Evolutionary conservation across 2,888 invertebrate species (phyloP), one percentile per base, ranked within the genome.

Genomic region (Tachina lurida): DNA sequence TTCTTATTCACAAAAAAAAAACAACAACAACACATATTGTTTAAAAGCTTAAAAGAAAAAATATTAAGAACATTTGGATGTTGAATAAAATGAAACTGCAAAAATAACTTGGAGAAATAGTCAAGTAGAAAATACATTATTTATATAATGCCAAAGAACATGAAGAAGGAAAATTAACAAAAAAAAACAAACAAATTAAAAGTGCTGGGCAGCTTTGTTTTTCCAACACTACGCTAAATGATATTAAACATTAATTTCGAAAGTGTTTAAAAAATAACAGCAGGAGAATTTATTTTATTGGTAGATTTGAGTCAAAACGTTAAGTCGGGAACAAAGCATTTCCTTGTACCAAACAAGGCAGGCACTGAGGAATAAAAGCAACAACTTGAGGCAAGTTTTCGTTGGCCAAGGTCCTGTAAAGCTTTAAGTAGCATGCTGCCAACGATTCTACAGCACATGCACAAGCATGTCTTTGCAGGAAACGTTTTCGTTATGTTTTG

Each of bases 81-180:
- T 9, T 15, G 15, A 65, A 19, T 41, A 15, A 52, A n/a, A 39
- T 22, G 10, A 19, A 47, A 60, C 31, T 43, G 17, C 45, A 45
- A 49, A 74, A 63, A 39, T 43, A 67, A 52, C 73, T 74, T 74
- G 49, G 41, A 56, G 22, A 73, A 67, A 86, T 60, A 76, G 78
- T 68, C 60, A 76, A 76, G 49, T 76, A 67, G 75, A 79, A 79
- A 73, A 83, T 76, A 71, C 49, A 83, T 79, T 76, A 86, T 75
- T 79, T 75, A 75, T 77, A 77, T 70, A 70, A 39, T 80, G 58
- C 62, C 79, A 17, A 49, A 56, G 73, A 22, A 74, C 41, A 12
- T 7, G 4, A 9, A 12, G 49, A 1, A 39, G 58, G 31, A 43
- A 49, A 13, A 41, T 56, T 56, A 49, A 62, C 1, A 39, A 58